Percentiles rank a stretch among this genome's conserved stretches.
phyloP scores from a whole-genome alignment of 2,797 vertebrate species.

The Eurystomus glaucurus region DNA sequence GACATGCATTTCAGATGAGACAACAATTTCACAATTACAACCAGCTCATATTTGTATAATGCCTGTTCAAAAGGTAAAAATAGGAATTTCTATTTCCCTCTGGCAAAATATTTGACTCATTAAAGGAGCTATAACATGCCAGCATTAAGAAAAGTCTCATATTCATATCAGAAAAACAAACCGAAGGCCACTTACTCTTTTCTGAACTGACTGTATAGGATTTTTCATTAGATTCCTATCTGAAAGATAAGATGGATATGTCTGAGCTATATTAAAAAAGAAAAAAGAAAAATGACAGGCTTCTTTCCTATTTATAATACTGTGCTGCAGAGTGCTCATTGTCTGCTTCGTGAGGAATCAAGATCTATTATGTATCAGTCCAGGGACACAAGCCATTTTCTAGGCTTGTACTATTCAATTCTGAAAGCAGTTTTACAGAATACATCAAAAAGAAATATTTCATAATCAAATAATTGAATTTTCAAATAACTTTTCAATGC shows the following conservation, averaged over 20 bases:
- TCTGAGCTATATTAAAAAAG: not conserved
- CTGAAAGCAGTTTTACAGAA: conserved; percentile 62
- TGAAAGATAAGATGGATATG: conserved; percentile 42
- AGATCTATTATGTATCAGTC: conserved; percentile 71
- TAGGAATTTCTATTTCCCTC: conserved; percentile 4
- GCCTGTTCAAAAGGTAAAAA: conserved; percentile 1
- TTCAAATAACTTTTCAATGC: conserved; percentile 40
- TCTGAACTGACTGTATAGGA: not conserved
- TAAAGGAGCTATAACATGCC: conserved; percentile 29
- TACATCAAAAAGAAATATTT: conserved; percentile 50
- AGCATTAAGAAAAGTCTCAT: not conserved
- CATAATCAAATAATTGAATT: conserved; percentile 63
- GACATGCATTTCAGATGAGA: conserved; percentile 35
- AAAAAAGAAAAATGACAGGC: not conserved
- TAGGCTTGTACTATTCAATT: conserved; percentile 37
- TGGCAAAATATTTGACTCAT: conserved; percentile 57
- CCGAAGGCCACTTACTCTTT: not conserved
- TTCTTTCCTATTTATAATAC: conserved; percentile 49
- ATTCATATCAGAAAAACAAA: conserved; percentile 61
- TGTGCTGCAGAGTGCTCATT: conserved; percentile 57
- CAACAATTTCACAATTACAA: conserved; percentile 28
- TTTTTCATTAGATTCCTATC: conserved; percentile 25
- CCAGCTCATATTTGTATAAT: conserved; percentile 17
- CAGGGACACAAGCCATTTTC: conserved; percentile 51
- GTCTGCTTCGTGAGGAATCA: conserved; percentile 66